These are phyloP conservation scores for Zootermopsis nevadensis DNA, from an alignment of 2,888 invertebrate genomes.

Conservation along the genomic window DNA sequence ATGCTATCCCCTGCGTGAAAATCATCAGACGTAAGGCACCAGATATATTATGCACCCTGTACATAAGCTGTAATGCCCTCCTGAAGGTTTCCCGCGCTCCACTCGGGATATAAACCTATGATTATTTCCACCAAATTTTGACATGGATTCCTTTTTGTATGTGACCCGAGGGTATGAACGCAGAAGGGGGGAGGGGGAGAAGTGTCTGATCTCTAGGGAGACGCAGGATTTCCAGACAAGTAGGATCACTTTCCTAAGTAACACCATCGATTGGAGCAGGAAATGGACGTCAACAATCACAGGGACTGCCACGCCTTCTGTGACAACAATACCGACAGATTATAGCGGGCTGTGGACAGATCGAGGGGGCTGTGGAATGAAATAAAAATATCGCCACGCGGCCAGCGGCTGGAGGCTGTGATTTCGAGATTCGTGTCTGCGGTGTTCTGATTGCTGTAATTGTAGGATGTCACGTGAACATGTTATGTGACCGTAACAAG, in stretches of 20 bases:
- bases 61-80: no score
- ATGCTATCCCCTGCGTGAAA: no score
- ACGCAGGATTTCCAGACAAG: conserved; percentile 8
- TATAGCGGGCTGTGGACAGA: not conserved
- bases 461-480: not conserved
- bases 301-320: conserved; percentile 15
- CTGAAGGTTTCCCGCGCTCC: not conserved
- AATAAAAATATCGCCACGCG: conserved; percentile 7
- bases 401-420: not conserved
- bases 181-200: not conserved
- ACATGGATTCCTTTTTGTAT: conserved; percentile 15
- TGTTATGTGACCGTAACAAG: not conserved
- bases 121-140: conserved; percentile 29
- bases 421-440: not conserved
- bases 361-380: conserved; percentile 4
- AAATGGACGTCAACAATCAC: conserved; percentile 21
- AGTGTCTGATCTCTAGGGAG: not conserved
- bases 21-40: no score
- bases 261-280: conserved; percentile 5
- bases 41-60: no score
- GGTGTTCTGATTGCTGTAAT: not conserved
- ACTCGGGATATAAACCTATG: conserved; percentile 17
- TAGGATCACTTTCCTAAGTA: not conserved
- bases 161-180: not conserved
- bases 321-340: conserved; percentile 21